Evolutionary conservation across 2,888 invertebrate species (phyloP).

Genomic region (Lamproptera curius): DNA sequence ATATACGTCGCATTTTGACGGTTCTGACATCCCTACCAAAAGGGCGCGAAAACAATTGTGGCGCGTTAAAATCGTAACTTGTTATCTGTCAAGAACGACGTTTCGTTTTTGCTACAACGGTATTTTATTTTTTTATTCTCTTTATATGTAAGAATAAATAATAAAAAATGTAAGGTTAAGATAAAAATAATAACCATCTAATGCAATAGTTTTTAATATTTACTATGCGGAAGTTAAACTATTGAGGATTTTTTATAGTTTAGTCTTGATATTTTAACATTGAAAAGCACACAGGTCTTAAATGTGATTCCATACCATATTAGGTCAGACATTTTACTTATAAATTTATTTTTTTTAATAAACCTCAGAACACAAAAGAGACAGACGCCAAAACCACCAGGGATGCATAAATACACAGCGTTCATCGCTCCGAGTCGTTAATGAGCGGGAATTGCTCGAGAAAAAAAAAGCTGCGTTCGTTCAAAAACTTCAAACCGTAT

Average conservation of each 20-base stretch:
- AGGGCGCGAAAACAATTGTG: constrained; percentile 29
- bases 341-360: background rate
- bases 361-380: background rate
- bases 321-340: too few species aligned
- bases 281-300: too few species aligned
- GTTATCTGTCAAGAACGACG: background rate
- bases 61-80: constrained; percentile 3
- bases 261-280: too few species aligned
- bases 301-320: too few species aligned
- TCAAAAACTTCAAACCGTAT: constrained; percentile 59
- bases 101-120: background rate
- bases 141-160: too few species aligned
- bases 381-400: constrained; percentile 32
- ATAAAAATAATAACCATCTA: too few species aligned
- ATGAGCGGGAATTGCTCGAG: constrained; percentile 55
- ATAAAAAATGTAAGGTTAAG: too few species aligned
- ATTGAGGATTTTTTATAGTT: too few species aligned
- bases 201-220: too few species aligned
- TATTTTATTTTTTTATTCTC: too few species aligned
- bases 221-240: too few species aligned
- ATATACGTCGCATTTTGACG: constrained; percentile 45
- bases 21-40: constrained; percentile 43
- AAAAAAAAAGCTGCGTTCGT: constrained; percentile 46
- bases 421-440: constrained; percentile 41
- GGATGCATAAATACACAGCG: constrained; percentile 34